Conservation (phyloP, 2,113 vertebrate species). For the Uria lomvia region DNA sequence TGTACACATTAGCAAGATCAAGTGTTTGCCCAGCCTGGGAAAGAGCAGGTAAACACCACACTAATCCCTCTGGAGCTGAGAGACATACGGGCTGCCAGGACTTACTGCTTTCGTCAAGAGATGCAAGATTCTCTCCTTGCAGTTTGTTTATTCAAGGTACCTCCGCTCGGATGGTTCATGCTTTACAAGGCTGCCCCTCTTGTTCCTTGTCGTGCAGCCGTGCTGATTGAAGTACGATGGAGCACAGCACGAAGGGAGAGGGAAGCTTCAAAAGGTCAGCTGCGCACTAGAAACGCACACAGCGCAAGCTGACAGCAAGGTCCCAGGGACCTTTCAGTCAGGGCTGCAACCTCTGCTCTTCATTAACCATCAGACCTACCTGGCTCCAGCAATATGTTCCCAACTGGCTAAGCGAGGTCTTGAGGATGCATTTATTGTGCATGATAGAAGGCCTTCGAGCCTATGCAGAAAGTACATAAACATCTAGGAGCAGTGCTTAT, state of each 20-base stretch:
- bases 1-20: constrained; percentile 1
- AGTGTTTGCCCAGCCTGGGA: constrained; percentile 17
- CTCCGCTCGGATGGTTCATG: not conserved
- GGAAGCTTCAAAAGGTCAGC: not conserved
- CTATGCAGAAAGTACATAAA: not conserved
- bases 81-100: not conserved
- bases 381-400: not conserved
- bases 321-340: not conserved
- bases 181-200: not conserved
- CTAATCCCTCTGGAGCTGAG: constrained; percentile 16
- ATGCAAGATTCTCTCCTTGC: not conserved
- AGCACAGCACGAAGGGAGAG: not conserved
- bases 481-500: not conserved
- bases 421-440: not conserved
- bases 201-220: not conserved
- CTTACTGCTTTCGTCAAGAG: not conserved
- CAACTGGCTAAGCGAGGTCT: not conserved
- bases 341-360: not conserved
- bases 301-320: not conserved
- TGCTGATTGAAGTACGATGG: not conserved
- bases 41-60: not conserved
- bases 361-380: not conserved
- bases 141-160: constrained; percentile 25
- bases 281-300: not conserved
- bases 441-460: not conserved